Evolutionary conservation across 1,140 invertebrate species (phyloP), one percentile per base, ranked within the genome.

Genomic region (Diprion similis): DNA sequence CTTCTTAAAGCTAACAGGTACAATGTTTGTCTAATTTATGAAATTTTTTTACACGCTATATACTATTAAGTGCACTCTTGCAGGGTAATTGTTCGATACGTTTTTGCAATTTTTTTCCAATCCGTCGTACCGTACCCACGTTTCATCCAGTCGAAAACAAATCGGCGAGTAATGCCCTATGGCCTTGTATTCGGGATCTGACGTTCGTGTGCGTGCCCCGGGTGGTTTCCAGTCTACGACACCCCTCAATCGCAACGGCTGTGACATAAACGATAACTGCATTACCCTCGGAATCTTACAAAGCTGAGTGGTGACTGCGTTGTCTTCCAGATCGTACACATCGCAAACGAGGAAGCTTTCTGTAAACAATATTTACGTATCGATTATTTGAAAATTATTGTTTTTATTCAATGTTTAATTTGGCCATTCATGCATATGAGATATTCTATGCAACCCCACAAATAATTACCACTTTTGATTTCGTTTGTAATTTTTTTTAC

Each of bases 221-320:
- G 51, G 9, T 15, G 51, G 51, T 17, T 59, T 59, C 51, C 51
- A 59, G 3, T 59, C 11, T 17, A 59, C n/a, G 11, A 59, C 51
- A 59, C 51, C 9, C n/a, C 51, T 59, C 51, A 59, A 59, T 17
- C n/a, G 11, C 7, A 15, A 59, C 9, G 51, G 9, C n/a, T n/a
- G n/a, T n/a, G n/a, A n/a, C n/a, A n/a, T n/a, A n/a, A n/a, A n/a
- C n/a, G n/a, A n/a, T n/a, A n/a, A n/a, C n/a, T n/a, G n/a, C n/a
- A n/a, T n/a, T n/a, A n/a, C n/a, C 51, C 51, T 59, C n/a, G 51
- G 51, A 59, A 59, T 59, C 51, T 59, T 59, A 17, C 11, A 59
- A 4, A 59, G 51, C 51, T 59, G 11, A 59, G n/a, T 59, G 6
- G 4, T 59, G 48, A 37, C 24, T 37, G 51, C 51, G 51, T 59